Base-by-base conservation (phyloP, 2,888 invertebrate species). In the Trissolcus japonicus region DNA sequence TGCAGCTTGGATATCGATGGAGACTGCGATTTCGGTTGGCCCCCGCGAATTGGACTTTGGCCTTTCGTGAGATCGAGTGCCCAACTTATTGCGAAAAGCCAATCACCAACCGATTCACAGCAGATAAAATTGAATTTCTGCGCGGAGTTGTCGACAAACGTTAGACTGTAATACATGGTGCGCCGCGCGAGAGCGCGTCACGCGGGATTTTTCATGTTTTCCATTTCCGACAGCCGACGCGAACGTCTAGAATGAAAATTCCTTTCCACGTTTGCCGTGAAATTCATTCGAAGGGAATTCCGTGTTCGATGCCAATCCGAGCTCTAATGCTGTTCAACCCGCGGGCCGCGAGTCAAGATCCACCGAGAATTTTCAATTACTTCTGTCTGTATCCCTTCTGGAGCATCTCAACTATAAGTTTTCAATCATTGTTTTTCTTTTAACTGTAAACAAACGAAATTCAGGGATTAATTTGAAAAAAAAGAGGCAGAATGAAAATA, bases 81-180 rank as follows among this genome's bases (percentile, higher is more conserved):
- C 50, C 60, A 82, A 74, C 80, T 81, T 80, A 66, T 61, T 61
- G 80, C 65, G 66, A 59, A 71, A 67, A 79, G 78, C 81, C 85
- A 85, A 85, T 86, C 83, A 85, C 80, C 74, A 79, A 80, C 79
- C 83, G 78, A 85, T 86, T 86, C 85, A 83, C 78, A 72, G 73
- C 57, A 68, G 80, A 79, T 80, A 80, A 85, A 85, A 86, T 85
- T 82, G 79, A 82, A 82, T 85, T 86, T 83, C 65, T 71, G 76
- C 25, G 25, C 71, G 78, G 67, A 79, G 75, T 74, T 68, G 65
- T 67, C 74, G 67, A 59, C 66, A 66, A 78, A 75, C 69, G 79
- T 65, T 69, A 69, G 69, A 78, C 65, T 77, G 68, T 68, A 69
- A 78, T 74, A 69, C 67, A 76, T 71, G 56, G 76, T 60, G 53